phyloP scores from a whole-genome alignment of 2,113 vertebrate genomes.

The Ciconia stormi region DNA sequence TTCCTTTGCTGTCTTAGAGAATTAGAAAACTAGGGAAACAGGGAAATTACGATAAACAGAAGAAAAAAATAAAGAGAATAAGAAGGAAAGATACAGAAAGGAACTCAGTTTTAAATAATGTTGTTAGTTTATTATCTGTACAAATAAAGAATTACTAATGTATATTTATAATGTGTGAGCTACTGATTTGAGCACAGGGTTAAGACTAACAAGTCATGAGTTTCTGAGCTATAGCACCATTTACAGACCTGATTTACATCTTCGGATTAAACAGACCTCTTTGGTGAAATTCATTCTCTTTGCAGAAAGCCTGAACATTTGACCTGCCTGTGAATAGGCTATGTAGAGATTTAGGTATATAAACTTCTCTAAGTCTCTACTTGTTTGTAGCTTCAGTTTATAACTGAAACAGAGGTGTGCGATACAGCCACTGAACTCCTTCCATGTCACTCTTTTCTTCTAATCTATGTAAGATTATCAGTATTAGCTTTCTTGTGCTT shows the following conservation, averaged over 20 bases:
- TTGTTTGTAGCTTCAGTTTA: background rate
- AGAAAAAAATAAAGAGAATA: accelerated
- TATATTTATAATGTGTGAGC: background rate
- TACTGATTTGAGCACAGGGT: background rate
- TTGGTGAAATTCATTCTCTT: background rate
- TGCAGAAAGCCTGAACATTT: background rate
- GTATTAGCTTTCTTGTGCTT: background rate
- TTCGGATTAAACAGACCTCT: background rate
- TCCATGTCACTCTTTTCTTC: background rate
- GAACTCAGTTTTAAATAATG: background rate
- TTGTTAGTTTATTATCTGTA: background rate
- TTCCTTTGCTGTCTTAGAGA: background rate
- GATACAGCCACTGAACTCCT: background rate
- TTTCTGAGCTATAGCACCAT: background rate
- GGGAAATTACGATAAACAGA: background rate
- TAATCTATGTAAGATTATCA: background rate
- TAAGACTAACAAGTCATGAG: background rate
- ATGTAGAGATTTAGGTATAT: background rate
- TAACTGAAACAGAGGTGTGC: background rate
- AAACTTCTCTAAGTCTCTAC: background rate
- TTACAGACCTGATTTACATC: background rate
- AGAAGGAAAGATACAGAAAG: background rate
- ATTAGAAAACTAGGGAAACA: background rate
- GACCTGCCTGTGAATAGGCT: background rate
- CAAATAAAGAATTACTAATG: background rate